A percentile compares a stretch with the other conserved stretches of the same genome.
These are phyloP conservation scores for Latrodectus elegans DNA, from an alignment of 2,888 invertebrate genomes.

Conservation along the genomic window DNA sequence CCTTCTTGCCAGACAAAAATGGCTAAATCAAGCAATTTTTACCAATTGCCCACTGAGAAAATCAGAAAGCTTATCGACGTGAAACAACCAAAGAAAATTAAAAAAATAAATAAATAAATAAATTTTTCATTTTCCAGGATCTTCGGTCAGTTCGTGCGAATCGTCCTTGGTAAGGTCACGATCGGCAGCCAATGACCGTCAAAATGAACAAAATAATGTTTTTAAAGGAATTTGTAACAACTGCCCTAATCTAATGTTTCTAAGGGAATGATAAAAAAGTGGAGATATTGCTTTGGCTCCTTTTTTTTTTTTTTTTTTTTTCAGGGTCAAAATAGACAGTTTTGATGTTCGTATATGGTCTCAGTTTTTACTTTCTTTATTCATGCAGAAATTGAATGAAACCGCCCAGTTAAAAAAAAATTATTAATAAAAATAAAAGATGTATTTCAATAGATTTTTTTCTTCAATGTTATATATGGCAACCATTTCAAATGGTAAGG, in stretches of 20 bases:
- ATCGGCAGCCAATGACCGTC: neutral
- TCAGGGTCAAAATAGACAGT: neutral
- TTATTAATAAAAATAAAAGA: too few species aligned
- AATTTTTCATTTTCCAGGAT: neutral
- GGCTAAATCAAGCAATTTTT: too few species aligned
- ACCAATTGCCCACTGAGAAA: too few species aligned
- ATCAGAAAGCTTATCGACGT: too few species aligned
- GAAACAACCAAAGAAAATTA: too few species aligned
- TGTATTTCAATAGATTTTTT: too few species aligned
- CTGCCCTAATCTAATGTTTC: neutral
- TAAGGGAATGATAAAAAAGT: neutral
- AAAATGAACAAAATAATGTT: neutral
- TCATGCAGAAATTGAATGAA: neutral
- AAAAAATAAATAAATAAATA: too few species aligned
- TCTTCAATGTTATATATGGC: too few species aligned
- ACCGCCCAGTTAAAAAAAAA: neutral
- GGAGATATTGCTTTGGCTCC: neutral
- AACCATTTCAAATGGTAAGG: too few species aligned
- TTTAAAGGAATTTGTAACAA: neutral
- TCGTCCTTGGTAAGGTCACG: constrained; percentile 3
- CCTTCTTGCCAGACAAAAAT: too few species aligned
- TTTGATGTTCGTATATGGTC: neutral
- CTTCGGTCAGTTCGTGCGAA: constrained; percentile 5
- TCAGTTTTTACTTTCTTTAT: constrained; percentile 1
- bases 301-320: neutral